Evolutionary conservation across 1,140 invertebrate species (phyloP), one percentile per base, ranked within the genome.

Genomic region (Procambarus virginalis): DNA sequence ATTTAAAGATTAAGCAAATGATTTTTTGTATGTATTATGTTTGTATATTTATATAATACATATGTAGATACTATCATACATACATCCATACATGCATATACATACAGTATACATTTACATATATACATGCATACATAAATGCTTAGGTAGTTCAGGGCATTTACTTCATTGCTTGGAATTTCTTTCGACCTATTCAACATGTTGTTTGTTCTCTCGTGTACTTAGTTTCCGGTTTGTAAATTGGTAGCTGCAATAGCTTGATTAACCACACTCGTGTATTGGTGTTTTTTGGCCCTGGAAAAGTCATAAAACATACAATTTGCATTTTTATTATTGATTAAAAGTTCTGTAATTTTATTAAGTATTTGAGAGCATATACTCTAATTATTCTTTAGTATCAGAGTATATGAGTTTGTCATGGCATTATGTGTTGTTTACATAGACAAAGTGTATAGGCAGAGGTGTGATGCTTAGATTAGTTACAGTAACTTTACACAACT

Each of bases 381-480:
- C n/a, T 81, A 60, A 60, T 58, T 45, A 17, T 14, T 55, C 17
- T 55, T 22, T 68, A 4, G 17, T 73, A 20, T 51, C 10, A 55
- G 45, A 81, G 22, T 22, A 17, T 20, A 14, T 4, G 51, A 64
- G 34, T 82, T 82, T 82, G 58, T 82, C 22, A 82, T 64, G 80
- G 80, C 80, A 82, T 82, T 82, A 82, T 82, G 6, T 81, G 55
- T 60, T 64, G 20, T 82, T 68, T n/a, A 64, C 20, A 73, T 73
- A 73, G n/a, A 73, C n/a, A 45, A 68, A 82, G 80, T 68, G 60
- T 82, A 49, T 82, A 82, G 80, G 68, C 68, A 64, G 48, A 68
- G 80, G 80, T 68, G 80, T 82, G 80, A 68, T 68, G 80, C 80
- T 55, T 68, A 82, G 80, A 68, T 12, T 82, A 82, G 60, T 8